phyloP scores from a whole-genome alignment of 2,888 invertebrate genomes.

The Leucophora obtusa region DNA sequence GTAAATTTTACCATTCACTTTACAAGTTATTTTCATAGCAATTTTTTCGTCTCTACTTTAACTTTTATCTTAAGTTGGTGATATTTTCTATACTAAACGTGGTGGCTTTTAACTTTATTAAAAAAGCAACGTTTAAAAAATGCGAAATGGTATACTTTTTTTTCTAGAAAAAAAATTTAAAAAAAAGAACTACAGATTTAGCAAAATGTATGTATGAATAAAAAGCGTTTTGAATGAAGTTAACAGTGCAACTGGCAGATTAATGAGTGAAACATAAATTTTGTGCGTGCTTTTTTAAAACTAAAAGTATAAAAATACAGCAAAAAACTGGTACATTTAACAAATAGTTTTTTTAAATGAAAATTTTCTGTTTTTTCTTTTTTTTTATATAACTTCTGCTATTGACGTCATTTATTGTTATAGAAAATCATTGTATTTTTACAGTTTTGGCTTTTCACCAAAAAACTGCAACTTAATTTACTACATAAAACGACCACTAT shows the following conservation, averaged over 20 bases:
- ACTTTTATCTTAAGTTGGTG: conserved; percentile 4
- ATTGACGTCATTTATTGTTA: conserved; percentile 57
- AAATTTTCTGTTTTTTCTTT: conserved; percentile 13
- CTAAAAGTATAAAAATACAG: neutral
- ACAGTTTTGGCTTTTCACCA: conserved; percentile 53
- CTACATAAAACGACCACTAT: neutral
- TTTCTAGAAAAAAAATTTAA: neutral
- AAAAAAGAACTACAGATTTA: conserved; percentile 24
- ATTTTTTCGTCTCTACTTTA: neutral
- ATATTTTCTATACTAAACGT: conserved; percentile 16
- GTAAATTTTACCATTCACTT: conserved; percentile 2
- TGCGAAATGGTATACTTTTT: neutral
- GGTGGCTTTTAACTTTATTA: conserved; percentile 60
- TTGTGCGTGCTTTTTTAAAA: conserved; percentile 47
- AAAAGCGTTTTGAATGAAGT: conserved; percentile 48
- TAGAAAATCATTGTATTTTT: conserved; percentile 38
- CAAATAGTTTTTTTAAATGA: neutral
- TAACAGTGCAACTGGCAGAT: conserved; percentile 62
- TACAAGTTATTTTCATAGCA: neutral
- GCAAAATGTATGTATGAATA: conserved; percentile 11
- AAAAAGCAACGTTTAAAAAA: conserved; percentile 21
- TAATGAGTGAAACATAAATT: conserved; percentile 61
- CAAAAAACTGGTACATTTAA: conserved; percentile 26
- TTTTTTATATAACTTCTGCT: conserved; percentile 36
- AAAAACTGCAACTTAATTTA: conserved; percentile 41